Percentiles rank a stretch among this genome's conserved stretches.
These are phyloP conservation scores for Ophion ellenae DNA, from an alignment of 2,888 invertebrate species.

Conservation along the genomic window DNA sequence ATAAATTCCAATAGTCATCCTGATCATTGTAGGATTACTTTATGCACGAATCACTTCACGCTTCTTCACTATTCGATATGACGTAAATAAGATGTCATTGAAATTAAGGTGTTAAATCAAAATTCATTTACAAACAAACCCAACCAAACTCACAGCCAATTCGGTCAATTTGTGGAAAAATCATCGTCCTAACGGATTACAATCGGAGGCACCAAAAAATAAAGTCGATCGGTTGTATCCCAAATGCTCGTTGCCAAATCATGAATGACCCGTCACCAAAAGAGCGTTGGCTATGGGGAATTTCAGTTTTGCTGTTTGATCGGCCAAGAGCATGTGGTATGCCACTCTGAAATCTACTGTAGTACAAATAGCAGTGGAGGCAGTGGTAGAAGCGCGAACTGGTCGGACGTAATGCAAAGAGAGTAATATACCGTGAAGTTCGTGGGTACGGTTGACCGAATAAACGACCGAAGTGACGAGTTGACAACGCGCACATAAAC, in stretches of 20 bases:
- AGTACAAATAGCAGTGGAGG: conserved; percentile 20
- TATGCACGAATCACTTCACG: too few relatives aligned
- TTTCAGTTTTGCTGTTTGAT: conserved; percentile 29
- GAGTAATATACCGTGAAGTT: conserved; percentile 59
- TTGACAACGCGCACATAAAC: conserved; percentile 28
- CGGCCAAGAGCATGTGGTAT: conserved; percentile 26
- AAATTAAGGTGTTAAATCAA: too few relatives aligned
- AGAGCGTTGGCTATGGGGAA: conserved; percentile 30
- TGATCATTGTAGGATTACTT: too few relatives aligned
- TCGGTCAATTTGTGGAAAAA: too few relatives aligned
- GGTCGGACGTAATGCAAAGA: conserved; percentile 54
- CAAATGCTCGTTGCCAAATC: background rate
- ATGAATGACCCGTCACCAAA: conserved; percentile 2
- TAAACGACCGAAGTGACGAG: conserved; percentile 37
- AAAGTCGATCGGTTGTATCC: background rate
- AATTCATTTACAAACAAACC: too few relatives aligned
- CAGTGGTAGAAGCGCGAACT: conserved; percentile 52
- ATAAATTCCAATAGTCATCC: too few relatives aligned
- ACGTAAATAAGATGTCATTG: too few relatives aligned
- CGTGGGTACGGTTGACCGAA: conserved; percentile 40
- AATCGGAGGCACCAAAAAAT: background rate
- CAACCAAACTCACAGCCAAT: too few relatives aligned
- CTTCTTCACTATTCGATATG: too few relatives aligned
- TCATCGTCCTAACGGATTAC: too few relatives aligned
- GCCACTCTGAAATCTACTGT: conserved; percentile 30